Conservation (phyloP, 2,888 invertebrate species). For the Terebella lapidaria region DNA sequence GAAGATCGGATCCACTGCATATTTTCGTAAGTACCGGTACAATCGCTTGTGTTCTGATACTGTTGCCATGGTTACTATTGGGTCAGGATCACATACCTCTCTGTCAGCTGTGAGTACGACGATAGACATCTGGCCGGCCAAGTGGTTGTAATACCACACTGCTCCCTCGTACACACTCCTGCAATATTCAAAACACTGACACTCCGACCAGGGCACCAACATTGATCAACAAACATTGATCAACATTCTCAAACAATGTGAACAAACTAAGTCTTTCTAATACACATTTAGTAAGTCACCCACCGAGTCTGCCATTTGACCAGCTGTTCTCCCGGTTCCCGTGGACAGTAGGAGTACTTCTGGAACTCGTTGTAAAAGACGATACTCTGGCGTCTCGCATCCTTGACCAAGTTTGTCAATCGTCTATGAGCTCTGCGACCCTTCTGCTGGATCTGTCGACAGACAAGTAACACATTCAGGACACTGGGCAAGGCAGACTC, state of each 20-base stretch:
- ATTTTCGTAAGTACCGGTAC: too few species aligned
- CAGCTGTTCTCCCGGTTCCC: slow-evolving; percentile 32
- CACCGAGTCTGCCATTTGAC: slow-evolving; percentile 35
- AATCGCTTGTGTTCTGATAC: too few species aligned
- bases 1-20: too few species aligned
- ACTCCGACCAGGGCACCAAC: not conserved
- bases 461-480: too few species aligned
- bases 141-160: slow-evolving; percentile 46
- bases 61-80: too few species aligned
- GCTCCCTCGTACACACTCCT: slow-evolving; percentile 41
- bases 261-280: too few species aligned
- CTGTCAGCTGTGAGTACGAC: slow-evolving; percentile 43
- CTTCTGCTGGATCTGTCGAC: slow-evolving; percentile 35
- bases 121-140: slow-evolving; percentile 42
- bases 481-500: too few species aligned
- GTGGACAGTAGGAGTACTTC: slow-evolving; percentile 35
- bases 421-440: slow-evolving; percentile 33
- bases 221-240: not conserved
- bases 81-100: slow-evolving; percentile 44
- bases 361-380: slow-evolving; percentile 49
- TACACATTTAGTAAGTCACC: too few species aligned
- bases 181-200: slow-evolving; percentile 4
- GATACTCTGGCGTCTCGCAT: slow-evolving; percentile 33
- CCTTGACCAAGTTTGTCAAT: slow-evolving; percentile 34
- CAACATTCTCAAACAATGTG: too few species aligned